Evolutionary conservation across 2,797 vertebrate genomes (phyloP), one percentile per base, ranked within the genome.

Genomic region (Emys orbicularis): DNA sequence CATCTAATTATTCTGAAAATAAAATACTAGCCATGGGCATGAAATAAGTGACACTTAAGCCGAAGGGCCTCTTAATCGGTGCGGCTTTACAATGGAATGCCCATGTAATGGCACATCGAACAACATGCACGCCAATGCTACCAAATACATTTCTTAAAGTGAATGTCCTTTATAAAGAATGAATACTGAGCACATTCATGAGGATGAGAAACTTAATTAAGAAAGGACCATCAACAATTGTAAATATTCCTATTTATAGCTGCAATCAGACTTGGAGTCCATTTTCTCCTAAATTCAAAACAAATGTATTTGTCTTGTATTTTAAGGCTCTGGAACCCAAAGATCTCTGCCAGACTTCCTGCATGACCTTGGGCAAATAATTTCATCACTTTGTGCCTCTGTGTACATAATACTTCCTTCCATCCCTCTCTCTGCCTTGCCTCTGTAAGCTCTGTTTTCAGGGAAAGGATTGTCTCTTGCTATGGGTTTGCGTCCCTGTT

Each of bases 1-100:
- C 29, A n/a, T 25, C n/a, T 52, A 54, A 76, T 47, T 76, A 13
- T 47, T 76, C 44, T 47, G 82, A 87, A 96, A 94, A 97, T 57
- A 90, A 95, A 87, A 37, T 41, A 5, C 83, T 87, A 1, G 0
- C 80, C 85, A 84, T 79, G 82, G n/a, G 88, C 72, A 83, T 89
- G 76, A 72, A 89, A 77, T 81, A 74, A 84, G 50, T 13, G 90
- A 83, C 31, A 31, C 2, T 1, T 15, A 15, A 0, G 2, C 81
- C 81, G 56, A 82, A 91, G 44, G 37, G 50, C 25, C 47, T 31
- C 50, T 44, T 3, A 0, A 89, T 56, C 68, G 82, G 7, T 5
- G 49, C 13, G 5, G 29, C 5, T 23, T 29, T 13, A 19, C 57
- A 16, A 57, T 50, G 77, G 81, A 86, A 18, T 37, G n/a, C 6